Base-by-base conservation (phyloP, 2,888 invertebrate genomes). In the Papilio demoleus region DNA sequence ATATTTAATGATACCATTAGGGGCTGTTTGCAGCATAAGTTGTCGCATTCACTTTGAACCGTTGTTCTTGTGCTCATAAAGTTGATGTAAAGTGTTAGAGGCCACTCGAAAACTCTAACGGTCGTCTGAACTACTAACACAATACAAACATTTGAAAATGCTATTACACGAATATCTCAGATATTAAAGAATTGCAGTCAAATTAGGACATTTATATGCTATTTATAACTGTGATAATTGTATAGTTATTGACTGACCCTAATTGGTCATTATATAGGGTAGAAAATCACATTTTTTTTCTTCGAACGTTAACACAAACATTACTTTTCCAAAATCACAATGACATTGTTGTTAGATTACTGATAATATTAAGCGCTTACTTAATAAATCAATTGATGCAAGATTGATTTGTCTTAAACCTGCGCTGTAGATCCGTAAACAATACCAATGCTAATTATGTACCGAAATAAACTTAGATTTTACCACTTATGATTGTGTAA, bases 91-190 rank as follows among this genome's bases (percentile, higher is more conserved):
- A 47, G n/a, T 50, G 50, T 66, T 59, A 59, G 45, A 59, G 59
- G n/a, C 59, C 47, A 47, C 45, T 45, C 59, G 19, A 36, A 60
- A 60, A 47, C 53, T 36, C 58, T 66, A 66, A 67, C 67, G 50
- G 67, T 67, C 61, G 19, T 17, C 38, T 56, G 40, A 67, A 34
- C 61, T 42, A 67, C 67, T 67, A 67, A 67, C 67, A 50, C 53
- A 19, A 40, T 50, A 61, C 50, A 67, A 31, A 34, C 31, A 53
- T 45, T 22, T 31, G 24, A 53, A 67, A 61, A 42, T 50, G 61
- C 61, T 22, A 40, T 19, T n/a, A 61, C 61, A 67, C 17, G 40
- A 11, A 8, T 42, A 17, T 53, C n/a, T 36, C n/a, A 24, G 53
- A 24, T 53, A 50, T 22, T 19, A 53, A 47, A 6, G 19, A 17